phyloP scores from a whole-genome alignment of 1,140 invertebrate genomes.

The Atta colombica region DNA sequence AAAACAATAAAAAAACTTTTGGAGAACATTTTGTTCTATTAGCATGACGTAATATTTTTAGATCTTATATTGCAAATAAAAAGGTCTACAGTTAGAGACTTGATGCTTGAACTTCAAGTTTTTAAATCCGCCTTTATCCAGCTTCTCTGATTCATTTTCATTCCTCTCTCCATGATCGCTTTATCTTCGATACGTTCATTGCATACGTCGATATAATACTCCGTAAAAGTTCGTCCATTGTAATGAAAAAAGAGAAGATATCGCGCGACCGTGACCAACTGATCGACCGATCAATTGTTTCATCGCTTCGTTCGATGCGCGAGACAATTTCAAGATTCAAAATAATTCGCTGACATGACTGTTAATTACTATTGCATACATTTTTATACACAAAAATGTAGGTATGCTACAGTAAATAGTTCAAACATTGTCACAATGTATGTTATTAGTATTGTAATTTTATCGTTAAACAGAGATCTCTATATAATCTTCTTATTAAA shows the following conservation, averaged over 20 bases:
- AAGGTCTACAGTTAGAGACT: neutral
- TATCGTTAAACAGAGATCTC: neutral
- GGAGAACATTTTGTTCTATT: neutral
- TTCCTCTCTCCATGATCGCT: neutral
- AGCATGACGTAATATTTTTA: neutral
- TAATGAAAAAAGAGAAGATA: conserved; percentile 47
- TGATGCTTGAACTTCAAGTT: neutral
- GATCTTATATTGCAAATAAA: neutral
- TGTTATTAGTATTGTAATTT: neutral
- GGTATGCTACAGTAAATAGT: conserved; percentile 31
- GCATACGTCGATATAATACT: conserved; percentile 52
- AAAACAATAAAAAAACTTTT: neutral
- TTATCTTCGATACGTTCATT: conserved; percentile 27
- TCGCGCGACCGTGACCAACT: conserved; percentile 51
- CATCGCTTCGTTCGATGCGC: conserved; percentile 15
- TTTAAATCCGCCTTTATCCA: neutral
- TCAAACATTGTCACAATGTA: conserved; percentile 32
- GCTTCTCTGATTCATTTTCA: conserved; percentile 11
- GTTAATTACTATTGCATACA: conserved; percentile 16
- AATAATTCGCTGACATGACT: conserved; percentile 42
- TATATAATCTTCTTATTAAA: neutral
- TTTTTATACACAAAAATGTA: conserved; percentile 37
- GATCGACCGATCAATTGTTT: conserved; percentile 59
- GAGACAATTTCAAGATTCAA: conserved; percentile 20
- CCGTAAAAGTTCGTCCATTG: conserved; percentile 42